Evolutionary conservation across 35 echinoderm and acorn worm genomes (phyloP), one percentile per base, ranked within the genome.

Genomic region (Heliocidaris tuberculata): DNA sequence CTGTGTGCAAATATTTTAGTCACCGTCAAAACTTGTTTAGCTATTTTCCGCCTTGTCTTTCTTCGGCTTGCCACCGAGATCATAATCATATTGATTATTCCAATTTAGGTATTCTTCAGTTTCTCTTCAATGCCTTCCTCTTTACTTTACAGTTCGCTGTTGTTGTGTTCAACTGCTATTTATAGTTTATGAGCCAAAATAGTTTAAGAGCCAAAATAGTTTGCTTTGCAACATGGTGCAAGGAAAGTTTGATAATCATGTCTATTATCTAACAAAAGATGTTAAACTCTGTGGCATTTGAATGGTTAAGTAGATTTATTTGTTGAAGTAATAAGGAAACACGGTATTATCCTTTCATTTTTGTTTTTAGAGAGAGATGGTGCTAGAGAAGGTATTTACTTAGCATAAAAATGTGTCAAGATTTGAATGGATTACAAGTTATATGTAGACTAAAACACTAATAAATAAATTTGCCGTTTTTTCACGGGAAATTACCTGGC

Each of bases 61-160:
- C 65, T 6, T 78, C 65, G 65, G 65, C 65, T n/a, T 78, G 65
- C 27, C 65, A 78, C 65, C 21, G 65, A 78, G 65, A 78, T 78
- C 21, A 78, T 78, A 78, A 78, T 78, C 65, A 78, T 78, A 78
- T 78, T 78, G 65, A 78, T 78, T 78, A 78, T 78, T 78, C 27
- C 65, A 78, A 78, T 78, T 78, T 56, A 56, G 27, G 17, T 78
- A 78, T 78, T 78, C 21, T 8, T 78, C 27, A 6, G 19, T 21
- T 78, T 78, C 65, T 78, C 65, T 13, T 56, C 10, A 15, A 15
- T 56, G 52, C 52, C 65, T 78, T 78, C 19, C 24, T 71, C 65
- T 78, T 78, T 78, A n/a, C 27, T 78, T n/a, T n/a, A 78, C 65
- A 27, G 65, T 56, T 42, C 7, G 15, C 21, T 78, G 65, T 78